phyloP scores from a whole-genome alignment of 2,888 invertebrate species.

The Drosophila peninsularis region DNA sequence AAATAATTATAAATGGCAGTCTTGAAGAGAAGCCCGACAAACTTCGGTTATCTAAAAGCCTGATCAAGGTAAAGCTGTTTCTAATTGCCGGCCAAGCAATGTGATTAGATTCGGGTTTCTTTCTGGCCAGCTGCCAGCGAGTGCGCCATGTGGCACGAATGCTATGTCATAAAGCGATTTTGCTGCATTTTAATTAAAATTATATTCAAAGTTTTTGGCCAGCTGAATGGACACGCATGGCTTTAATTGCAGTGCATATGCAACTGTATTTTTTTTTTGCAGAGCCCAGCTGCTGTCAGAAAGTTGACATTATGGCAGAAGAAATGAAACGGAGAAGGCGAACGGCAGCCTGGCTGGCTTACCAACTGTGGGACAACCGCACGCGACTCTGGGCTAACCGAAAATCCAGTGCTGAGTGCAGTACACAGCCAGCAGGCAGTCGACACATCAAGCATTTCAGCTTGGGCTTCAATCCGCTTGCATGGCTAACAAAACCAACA shows the following conservation, averaged over 20 bases:
- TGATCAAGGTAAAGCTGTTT: conserved; percentile 6
- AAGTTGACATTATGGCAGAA: conserved; percentile 62
- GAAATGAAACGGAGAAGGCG: conserved; percentile 42
- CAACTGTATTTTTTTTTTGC: conserved; percentile 27
- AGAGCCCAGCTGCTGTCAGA: conserved; percentile 55
- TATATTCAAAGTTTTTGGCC: conserved; percentile 49
- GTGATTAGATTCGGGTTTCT: conserved; percentile 3
- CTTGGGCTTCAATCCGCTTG: conserved; percentile 34
- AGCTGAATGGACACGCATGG: conserved; percentile 60
- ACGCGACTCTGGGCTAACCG: conserved; percentile 63
- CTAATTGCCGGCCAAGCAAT: neutral
- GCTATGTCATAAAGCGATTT: conserved; percentile 37
- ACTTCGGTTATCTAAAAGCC: neutral
- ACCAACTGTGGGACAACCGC: conserved; percentile 28
- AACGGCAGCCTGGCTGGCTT: neutral
- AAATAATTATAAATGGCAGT: conserved; percentile 63
- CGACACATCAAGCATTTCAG: conserved; percentile 54
- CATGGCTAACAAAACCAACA: conserved; percentile 62
- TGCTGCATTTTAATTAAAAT: conserved; percentile 63
- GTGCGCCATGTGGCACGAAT: conserved; percentile 59
- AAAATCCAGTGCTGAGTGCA: conserved; percentile 27
- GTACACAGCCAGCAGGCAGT: conserved; percentile 21
- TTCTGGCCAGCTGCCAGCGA: conserved; percentile 14
- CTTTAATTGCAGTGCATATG: conserved; percentile 58
- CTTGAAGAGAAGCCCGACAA: conserved; percentile 1